Conservation (phyloP, 2,888 invertebrate genomes). For the Neoitamus cyanurus region DNA sequence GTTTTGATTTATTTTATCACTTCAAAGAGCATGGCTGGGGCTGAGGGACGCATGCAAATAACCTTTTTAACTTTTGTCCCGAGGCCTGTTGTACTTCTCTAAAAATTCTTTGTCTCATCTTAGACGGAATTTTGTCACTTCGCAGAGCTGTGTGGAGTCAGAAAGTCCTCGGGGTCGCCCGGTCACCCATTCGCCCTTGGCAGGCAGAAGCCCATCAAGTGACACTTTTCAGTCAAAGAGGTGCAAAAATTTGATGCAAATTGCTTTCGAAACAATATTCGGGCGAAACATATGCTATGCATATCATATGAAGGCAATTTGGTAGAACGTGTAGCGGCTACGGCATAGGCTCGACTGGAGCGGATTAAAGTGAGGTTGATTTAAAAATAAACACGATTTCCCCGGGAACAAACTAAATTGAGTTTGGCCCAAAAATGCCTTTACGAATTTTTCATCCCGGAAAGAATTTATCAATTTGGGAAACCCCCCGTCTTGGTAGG, state of each 20-base stretch:
- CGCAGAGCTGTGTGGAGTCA: not conserved
- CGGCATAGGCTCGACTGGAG: not conserved
- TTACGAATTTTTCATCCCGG: not conserved
- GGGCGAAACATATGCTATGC: not conserved
- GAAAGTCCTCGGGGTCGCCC: not conserved
- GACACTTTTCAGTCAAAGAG: conserved; percentile 24
- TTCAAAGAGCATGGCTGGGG: conserved; percentile 16
- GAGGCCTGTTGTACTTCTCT: conserved; percentile 29
- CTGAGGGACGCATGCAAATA: conserved; percentile 48
- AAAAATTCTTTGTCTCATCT: not conserved
- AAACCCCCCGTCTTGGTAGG: conserved; percentile 1
- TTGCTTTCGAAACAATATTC: conserved; percentile 34
- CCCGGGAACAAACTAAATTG: not conserved
- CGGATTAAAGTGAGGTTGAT: not conserved
- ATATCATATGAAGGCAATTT: conserved; percentile 22
- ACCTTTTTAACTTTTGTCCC: conserved; percentile 46
- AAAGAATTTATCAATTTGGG: conserved; percentile 25
- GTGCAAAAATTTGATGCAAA: conserved; percentile 39
- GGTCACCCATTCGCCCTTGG: not conserved
- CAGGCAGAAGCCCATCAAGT: not conserved
- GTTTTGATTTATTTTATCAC: conserved; percentile 48
- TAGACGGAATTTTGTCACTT: not conserved
- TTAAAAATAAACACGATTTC: not conserved
- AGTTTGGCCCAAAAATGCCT: conserved; percentile 4
- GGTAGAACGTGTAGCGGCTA: not conserved